Evolutionary conservation across 2,797 vertebrate species (phyloP).

Genomic region (Selene dorsalis): DNA sequence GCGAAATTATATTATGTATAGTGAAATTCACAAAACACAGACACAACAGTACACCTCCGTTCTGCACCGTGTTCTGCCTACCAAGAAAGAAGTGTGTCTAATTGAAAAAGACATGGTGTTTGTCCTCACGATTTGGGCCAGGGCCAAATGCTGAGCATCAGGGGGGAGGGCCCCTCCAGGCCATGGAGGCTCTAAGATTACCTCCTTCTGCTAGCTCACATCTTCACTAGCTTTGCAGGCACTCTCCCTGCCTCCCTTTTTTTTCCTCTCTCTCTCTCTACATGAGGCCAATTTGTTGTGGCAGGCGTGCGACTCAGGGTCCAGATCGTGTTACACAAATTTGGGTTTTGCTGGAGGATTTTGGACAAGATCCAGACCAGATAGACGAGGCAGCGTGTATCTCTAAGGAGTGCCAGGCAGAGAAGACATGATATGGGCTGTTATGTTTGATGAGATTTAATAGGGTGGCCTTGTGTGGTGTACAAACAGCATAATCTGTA

Average conservation of each 20-base stretch:
- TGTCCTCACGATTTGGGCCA: constrained; percentile 82
- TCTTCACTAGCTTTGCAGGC: constrained; percentile 73
- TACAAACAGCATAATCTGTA: constrained; percentile 74
- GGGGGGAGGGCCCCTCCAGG: constrained; percentile 77
- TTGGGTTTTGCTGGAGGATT: constrained; percentile 81
- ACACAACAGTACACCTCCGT: constrained; percentile 1
- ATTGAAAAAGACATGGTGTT: constrained; percentile 84
- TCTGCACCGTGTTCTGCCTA: constrained; percentile 41
- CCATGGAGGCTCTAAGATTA: constrained; percentile 81
- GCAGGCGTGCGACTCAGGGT: constrained; percentile 82
- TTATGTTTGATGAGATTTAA: constrained; percentile 81
- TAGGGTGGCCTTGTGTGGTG: constrained; percentile 68
- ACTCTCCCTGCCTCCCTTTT: constrained; percentile 50
- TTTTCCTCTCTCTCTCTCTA: constrained; percentile 64
- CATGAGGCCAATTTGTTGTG: constrained; percentile 87
- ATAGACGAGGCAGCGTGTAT: constrained; percentile 74
- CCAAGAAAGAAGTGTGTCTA: constrained; percentile 71
- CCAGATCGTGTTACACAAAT: constrained; percentile 86
- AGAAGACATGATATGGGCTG: constrained; percentile 80
- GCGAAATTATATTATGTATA: not conserved
- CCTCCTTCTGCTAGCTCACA: constrained; percentile 78
- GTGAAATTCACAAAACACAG: constrained; percentile 19
- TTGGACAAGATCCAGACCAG: constrained; percentile 81
- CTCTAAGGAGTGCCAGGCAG: constrained; percentile 67
- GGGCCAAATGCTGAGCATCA: constrained; percentile 79